These are phyloP conservation scores for Todiramphus saurophagus DNA, from an alignment of 2,113 vertebrate genomes.

Conservation along the genomic window DNA sequence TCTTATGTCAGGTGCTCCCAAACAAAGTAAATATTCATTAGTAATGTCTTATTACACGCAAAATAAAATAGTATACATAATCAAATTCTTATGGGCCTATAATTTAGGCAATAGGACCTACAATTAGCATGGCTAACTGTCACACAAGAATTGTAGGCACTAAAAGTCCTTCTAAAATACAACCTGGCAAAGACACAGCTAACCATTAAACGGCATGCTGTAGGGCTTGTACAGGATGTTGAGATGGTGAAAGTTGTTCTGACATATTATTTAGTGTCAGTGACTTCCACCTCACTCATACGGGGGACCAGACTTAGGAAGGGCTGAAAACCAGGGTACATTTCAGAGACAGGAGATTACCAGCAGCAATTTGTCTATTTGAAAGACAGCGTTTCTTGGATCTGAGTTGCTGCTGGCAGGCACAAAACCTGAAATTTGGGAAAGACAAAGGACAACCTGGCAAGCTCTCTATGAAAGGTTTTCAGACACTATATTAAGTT, in stretches of 20 bases:
- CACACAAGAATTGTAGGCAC: neutral
- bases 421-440: neutral
- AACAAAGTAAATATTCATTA: neutral
- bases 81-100: neutral
- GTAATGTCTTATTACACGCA: neutral
- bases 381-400: neutral
- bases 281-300: neutral
- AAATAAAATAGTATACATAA: neutral
- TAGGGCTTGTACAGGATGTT: neutral
- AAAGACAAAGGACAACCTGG: neutral
- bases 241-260: too few relatives aligned
- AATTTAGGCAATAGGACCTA: neutral
- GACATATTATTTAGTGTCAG: accelerated
- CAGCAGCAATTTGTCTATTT: neutral
- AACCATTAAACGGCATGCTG: neutral
- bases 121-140: neutral
- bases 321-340: neutral
- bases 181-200: neutral
- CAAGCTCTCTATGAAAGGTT: neutral
- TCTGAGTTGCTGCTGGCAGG: neutral
- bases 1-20: neutral
- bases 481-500: neutral
- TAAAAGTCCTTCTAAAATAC: neutral
- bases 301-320: neutral
- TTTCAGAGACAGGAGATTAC: neutral